phyloP scores from a whole-genome alignment of 2,797 vertebrate species.

The Martes flavigula region DNA sequence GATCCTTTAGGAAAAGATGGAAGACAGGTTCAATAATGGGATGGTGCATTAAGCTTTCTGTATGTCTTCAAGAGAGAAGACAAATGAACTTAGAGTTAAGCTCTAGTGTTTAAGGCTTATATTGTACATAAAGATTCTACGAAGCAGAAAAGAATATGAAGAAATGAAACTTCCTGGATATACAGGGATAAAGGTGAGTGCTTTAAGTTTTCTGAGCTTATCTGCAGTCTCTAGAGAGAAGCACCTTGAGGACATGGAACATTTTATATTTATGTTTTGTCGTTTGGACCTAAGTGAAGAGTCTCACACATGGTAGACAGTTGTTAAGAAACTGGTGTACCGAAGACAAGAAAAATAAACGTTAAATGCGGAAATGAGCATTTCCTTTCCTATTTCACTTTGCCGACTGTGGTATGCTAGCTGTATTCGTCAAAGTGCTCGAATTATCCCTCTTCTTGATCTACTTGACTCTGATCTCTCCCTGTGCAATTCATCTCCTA shows the following conservation, averaged over 20 bases:
- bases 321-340: neutral
- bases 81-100: slow-evolving; percentile 58
- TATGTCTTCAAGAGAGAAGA: neutral
- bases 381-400: neutral
- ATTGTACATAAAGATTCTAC: neutral
- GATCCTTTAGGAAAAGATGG: neutral
- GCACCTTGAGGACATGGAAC: neutral
- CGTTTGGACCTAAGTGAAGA: neutral
- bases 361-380: neutral
- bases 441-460: neutral
- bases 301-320: neutral
- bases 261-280: neutral
- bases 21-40: neutral
- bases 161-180: neutral
- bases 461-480: neutral
- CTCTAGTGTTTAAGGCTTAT: slow-evolving; percentile 64
- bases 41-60: neutral
- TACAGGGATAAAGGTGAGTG: neutral
- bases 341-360: neutral
- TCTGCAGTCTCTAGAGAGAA: neutral
- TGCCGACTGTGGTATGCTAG: too few species aligned
- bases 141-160: neutral
- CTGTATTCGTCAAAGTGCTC: neutral
- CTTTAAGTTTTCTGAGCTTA: neutral
- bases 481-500: neutral